phyloP scores from a whole-genome alignment of 2,113 vertebrate species.

The Dicaeum eximium region DNA sequence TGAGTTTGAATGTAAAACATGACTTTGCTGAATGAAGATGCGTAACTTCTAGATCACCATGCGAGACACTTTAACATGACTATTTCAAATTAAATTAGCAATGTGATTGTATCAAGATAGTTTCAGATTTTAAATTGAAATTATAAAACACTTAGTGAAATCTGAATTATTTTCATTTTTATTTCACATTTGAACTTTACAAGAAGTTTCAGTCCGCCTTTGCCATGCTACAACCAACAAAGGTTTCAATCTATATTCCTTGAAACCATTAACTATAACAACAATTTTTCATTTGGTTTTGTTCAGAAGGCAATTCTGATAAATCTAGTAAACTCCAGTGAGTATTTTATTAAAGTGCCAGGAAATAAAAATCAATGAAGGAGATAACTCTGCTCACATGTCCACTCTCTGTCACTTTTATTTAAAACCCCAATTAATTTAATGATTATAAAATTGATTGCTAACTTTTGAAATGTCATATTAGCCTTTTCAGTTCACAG shows the following conservation, averaged over 20 bases:
- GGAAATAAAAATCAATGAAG: conserved; percentile 41
- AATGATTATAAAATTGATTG: conserved; percentile 40
- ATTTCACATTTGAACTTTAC: background rate
- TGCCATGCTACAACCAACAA: background rate
- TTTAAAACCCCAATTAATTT: conserved; percentile 29
- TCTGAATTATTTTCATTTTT: background rate
- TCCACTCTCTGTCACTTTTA: background rate
- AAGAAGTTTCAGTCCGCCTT: background rate
- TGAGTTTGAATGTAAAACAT: background rate
- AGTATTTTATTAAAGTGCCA: conserved; percentile 8
- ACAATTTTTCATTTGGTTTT: background rate
- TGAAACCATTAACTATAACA: background rate
- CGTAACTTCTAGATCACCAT: background rate
- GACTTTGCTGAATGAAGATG: background rate
- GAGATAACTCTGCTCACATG: background rate
- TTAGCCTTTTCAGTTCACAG: background rate
- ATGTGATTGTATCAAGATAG: background rate
- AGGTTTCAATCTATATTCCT: background rate
- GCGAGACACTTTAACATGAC: background rate
- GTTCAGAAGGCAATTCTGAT: background rate
- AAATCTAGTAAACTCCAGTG: background rate
- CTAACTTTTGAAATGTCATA: conserved; percentile 26
- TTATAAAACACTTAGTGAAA: background rate
- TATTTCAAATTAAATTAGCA: background rate
- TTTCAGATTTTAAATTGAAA: background rate